Evolutionary conservation across 2,113 vertebrate genomes (phyloP), one percentile per base, ranked within the genome.

Genomic region (Cisticola juncidis): DNA sequence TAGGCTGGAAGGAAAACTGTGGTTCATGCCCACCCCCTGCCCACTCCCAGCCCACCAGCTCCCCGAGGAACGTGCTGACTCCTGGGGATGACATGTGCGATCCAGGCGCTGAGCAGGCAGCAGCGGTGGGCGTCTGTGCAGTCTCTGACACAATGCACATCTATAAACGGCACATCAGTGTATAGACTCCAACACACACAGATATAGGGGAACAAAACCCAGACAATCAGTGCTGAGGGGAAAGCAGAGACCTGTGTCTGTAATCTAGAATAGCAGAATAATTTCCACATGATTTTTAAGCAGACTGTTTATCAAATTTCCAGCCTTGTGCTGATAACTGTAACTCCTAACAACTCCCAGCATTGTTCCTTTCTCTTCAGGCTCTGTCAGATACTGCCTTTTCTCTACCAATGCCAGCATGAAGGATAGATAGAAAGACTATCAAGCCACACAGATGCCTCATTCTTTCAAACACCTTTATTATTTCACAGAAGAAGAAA

Each of bases 41-140:
- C 96, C 70, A 94, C 94, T 92, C 70, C 78, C 93, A 92, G 90
- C 87, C 92, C 82, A 96, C 95, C 58, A 4, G 60, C 85, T 95
- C 93, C 86, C 57, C 79, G 61, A 89, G 61, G 77, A 91, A 85
- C 28, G 3, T 70, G 77, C 77, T 91, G 61, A 65, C 44, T 94
- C 84, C 83, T 89, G 69, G 45, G 73, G 56, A 91, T 8, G 7
- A 33, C 94, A 50, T 89, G 91, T 89, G 88, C 94, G 81, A 95
- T 42, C 35, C 69, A 89, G 81, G 81, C 53, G 4, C 0, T 72
- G 65, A 86, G 83, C 51, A 91, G 72, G 83, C 72, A 74, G n/a
- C 45, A 6, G 14, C 20, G 35, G 81, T 79, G 60, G 80, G 73
- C 54, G 86, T 81, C 73, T 83, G 44, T 76, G 47, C 61, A 86